Evolutionary conservation across 2,797 vertebrate genomes (phyloP).

Genomic region (Argyrosomus regius): DNA sequence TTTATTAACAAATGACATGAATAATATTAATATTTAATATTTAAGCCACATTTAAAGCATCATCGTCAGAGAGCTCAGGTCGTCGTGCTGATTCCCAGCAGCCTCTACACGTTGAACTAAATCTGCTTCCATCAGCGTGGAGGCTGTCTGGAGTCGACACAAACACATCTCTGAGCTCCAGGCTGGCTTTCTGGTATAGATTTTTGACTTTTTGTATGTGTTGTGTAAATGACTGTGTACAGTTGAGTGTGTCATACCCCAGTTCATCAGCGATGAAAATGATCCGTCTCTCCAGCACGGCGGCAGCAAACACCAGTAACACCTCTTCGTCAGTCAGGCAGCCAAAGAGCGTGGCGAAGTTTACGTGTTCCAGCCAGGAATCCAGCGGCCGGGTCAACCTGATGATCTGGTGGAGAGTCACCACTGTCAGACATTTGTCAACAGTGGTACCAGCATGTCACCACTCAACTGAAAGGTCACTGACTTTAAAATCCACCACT

Average conservation of each 20-base stretch:
- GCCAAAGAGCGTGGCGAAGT: constrained; percentile 89
- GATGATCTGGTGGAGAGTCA: constrained; percentile 87
- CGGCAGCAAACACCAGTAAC: constrained; percentile 90
- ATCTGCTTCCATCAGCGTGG: no score
- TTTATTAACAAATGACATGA: no score
- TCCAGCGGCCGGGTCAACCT: constrained; percentile 92
- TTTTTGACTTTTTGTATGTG: neutral
- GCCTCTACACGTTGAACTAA: no score
- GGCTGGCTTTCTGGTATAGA: neutral
- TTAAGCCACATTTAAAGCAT: neutral
- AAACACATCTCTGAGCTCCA: no score
- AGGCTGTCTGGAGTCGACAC: no score
- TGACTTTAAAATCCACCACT: neutral
- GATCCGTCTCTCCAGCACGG: constrained; percentile 91
- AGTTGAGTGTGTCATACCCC: constrained; percentile 80
- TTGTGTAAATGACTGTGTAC: neutral
- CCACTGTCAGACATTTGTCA: constrained; percentile 30
- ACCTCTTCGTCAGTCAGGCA: constrained; percentile 89
- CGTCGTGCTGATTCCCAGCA: no score
- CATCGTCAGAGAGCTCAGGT: no score
- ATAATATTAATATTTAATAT: neutral
- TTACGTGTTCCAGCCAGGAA: constrained; percentile 94
- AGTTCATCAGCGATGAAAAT: constrained; percentile 93
- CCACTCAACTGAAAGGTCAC: neutral
- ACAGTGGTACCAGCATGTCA: constrained; percentile 18